A percentile compares a stretch with the other conserved stretches of the same genome.
Conservation (phyloP, 2,113 vertebrate species). For the Odontophorus gujanensis region DNA sequence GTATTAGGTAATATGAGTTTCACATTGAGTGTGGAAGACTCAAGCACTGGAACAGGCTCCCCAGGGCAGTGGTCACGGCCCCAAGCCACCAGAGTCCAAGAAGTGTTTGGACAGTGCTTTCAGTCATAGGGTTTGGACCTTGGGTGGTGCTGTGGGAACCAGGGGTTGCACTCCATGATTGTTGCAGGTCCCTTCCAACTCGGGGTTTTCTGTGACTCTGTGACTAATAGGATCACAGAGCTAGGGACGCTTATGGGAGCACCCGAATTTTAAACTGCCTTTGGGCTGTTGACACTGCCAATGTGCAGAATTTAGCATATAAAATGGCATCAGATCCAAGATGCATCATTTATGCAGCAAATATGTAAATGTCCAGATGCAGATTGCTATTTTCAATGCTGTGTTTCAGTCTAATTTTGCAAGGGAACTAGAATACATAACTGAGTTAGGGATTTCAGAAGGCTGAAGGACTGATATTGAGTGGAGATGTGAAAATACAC, state of each 20-base stretch:
- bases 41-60: not conserved
- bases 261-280: not conserved
- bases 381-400: constrained; percentile 8
- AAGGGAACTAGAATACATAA: not conserved
- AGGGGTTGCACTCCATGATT: not conserved
- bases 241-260: not conserved
- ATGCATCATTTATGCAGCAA: not conserved
- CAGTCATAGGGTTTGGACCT: not conserved
- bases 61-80: not conserved
- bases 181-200: not conserved
- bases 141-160: not conserved
- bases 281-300: not conserved
- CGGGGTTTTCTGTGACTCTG: not conserved
- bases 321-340: not conserved
- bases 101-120: not conserved
- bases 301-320: not conserved
- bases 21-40: not conserved
- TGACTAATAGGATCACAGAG: not conserved
- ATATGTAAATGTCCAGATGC: constrained; percentile 57
- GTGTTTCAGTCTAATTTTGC: constrained; percentile 36
- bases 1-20: not conserved
- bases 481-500: constrained; percentile 33
- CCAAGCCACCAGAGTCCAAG: not conserved
- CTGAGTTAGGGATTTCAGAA: not conserved
- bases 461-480: not conserved